phyloP scores from a whole-genome alignment of 2,113 vertebrate genomes.

The Nannospalax galili region DNA sequence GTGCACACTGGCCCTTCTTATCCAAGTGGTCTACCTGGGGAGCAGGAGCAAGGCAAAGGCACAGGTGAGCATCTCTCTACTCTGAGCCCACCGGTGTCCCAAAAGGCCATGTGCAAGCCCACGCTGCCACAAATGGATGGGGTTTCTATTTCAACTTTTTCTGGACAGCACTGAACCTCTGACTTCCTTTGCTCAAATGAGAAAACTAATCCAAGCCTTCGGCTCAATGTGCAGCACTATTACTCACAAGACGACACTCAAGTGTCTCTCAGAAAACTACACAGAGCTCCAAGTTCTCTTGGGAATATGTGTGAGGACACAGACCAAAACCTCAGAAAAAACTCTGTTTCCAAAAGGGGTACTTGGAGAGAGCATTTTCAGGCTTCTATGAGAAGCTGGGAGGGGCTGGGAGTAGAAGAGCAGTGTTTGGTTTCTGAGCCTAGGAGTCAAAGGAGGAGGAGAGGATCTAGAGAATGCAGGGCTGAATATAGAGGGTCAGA shows the following conservation, averaged over 20 bases:
- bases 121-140: not conserved
- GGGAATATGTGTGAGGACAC: not conserved
- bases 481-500: not conserved
- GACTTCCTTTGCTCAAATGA: not conserved
- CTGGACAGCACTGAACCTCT: not conserved
- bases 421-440: not conserved
- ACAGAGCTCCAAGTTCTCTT: not conserved
- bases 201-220: not conserved
- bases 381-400: not conserved
- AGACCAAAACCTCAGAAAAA: not conserved
- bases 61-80: not conserved
- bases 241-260: not conserved
- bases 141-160: fast-evolving
- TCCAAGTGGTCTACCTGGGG: slow-evolving; percentile 93
- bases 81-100: not conserved
- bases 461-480: not conserved
- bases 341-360: not conserved
- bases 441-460: not conserved
- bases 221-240: not conserved
- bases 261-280: not conserved
- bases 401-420: not conserved
- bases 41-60: not conserved
- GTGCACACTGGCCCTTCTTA: slow-evolving; percentile 96
- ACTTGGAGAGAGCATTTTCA: not conserved
- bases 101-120: not conserved